Conservation (phyloP, 2,113 vertebrate species). For the Dipodomys spectabilis region DNA sequence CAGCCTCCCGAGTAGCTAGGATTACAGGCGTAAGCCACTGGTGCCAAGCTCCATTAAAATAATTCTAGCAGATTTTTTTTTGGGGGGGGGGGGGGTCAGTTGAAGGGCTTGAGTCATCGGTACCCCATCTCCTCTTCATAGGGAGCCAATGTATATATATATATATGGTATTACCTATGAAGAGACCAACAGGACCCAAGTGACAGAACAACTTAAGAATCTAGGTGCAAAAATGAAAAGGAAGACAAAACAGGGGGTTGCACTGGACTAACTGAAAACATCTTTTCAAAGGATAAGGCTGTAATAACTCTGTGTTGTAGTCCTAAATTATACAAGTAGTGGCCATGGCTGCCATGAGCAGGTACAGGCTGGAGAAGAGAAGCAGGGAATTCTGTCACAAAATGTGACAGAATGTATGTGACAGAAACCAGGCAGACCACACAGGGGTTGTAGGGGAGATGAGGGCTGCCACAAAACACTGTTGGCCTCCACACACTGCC, state of each 20-base stretch:
- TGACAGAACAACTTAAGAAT: background rate
- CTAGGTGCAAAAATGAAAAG: background rate
- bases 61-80: too few relatives aligned
- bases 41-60: too few relatives aligned
- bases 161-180: too few relatives aligned
- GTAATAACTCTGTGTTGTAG: background rate
- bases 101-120: too few relatives aligned
- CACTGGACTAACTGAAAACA: background rate
- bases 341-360: background rate
- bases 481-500: background rate
- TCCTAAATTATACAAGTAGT: background rate
- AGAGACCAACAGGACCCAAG: background rate
- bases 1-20: too few relatives aligned
- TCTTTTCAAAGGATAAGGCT: background rate
- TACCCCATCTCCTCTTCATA: rapidly evolving
- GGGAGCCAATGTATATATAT: background rate
- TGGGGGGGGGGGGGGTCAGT: too few relatives aligned
- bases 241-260: background rate
- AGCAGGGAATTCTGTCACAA: background rate
- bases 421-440: rapidly evolving
- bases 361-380: background rate
- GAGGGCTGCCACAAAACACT: background rate
- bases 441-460: background rate
- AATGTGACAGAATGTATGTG: too few relatives aligned
- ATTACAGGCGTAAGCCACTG: too few relatives aligned